Percentiles rank a stretch among this genome's conserved stretches.
phyloP scores from a whole-genome alignment of 2,113 vertebrate species.

The Ginglymostoma cirratum region DNA sequence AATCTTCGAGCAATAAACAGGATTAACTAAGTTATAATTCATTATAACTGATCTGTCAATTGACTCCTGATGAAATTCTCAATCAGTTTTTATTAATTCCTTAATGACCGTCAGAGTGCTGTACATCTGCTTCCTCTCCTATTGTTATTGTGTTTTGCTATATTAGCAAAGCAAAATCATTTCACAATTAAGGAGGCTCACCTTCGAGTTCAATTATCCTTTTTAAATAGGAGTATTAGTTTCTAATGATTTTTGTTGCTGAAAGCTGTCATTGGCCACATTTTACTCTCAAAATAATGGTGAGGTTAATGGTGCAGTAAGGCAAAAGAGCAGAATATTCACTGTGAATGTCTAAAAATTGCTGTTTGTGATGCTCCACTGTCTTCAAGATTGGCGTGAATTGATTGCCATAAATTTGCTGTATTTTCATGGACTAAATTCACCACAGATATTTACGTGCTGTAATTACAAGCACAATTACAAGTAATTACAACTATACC shows the following conservation, averaged over 20 bases:
- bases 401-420: neutral
- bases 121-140: neutral
- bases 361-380: neutral
- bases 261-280: neutral
- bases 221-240: neutral
- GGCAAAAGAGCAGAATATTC: neutral
- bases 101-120: neutral
- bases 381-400: neutral
- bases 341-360: neutral
- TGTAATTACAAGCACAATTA: neutral
- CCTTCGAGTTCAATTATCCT: neutral
- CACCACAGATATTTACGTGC: neutral
- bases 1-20: neutral
- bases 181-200: neutral
- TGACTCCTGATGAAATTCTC: neutral
- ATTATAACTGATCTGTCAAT: neutral
- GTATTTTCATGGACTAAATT: neutral
- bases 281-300: neutral
- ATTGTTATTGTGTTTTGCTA: neutral
- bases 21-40: neutral
- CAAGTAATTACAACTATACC: neutral
- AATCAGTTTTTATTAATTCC: slow-evolving; percentile 9
- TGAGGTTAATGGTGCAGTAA: neutral
- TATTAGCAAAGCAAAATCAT: neutral
- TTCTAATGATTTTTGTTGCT: neutral